Evolutionary conservation across 2,888 invertebrate genomes (phyloP), one percentile per base, ranked within the genome.

Genomic region (Ormyrus pomaceus): DNA sequence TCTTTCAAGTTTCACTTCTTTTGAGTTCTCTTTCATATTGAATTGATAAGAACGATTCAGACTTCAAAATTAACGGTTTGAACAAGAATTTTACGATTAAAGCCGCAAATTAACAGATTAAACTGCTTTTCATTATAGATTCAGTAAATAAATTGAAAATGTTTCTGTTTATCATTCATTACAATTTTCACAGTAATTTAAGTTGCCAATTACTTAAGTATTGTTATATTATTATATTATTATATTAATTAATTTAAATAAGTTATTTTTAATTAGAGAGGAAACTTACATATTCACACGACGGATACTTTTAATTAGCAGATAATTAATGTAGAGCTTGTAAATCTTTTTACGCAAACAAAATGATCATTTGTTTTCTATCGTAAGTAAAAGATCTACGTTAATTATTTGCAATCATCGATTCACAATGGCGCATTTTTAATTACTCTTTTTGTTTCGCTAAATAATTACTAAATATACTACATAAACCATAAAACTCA

Each of bases 231-330:
- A 58, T 51, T 74, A 50, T 50, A 55, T 50, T 81, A 53, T 74
- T 46, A n/a, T 71, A 68, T 11, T 55, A 69, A 62, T 84, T 79
- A 81, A 78, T 81, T 80, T 82, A 84, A 85, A 82, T 82, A 85
- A 85, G 82, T 86, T 86, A 84, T 84, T 85, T 86, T 84, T 84
- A 80, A 85, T 84, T 85, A 83, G 86, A 83, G 90, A 90, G 90
- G 90, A 90, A 90, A 90, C 90, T 87, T 90, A 90, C 90, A 89
- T 90, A 89, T 90, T 90, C 89, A 86, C 83, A 85, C 83, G 77
- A 75, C 55, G 50, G 19, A 68, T 71, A 74, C 34, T 68, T 68
- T 58, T 58, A 74, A 61, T 11, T 6, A 13, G 50, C 66, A 81
- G 72, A 71, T 53, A 78, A 78, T 78, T 71, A 81, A 78, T 71